Conservation (phyloP, 2,888 invertebrate species). For the Meteorus colon region DNA sequence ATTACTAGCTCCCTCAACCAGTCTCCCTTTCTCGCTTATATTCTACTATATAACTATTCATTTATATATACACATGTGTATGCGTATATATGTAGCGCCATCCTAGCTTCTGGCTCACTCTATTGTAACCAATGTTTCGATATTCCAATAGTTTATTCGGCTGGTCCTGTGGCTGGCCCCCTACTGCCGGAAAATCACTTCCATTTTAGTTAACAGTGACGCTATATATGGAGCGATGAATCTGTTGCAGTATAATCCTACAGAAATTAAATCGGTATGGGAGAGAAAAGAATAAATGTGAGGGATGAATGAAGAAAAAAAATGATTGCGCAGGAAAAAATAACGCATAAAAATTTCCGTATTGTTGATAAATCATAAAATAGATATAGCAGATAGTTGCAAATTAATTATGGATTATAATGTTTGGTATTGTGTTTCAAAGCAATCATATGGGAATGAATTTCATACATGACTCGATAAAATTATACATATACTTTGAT, state of each 20-base stretch:
- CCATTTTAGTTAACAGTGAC: conserved; percentile 61
- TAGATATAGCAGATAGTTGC: too few relatives aligned
- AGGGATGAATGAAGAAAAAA: neutral
- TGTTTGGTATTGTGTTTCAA: too few relatives aligned
- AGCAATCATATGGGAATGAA: too few relatives aligned
- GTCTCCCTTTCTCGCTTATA: conserved; percentile 19
- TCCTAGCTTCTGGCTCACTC: conserved; percentile 22
- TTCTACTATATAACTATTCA: neutral
- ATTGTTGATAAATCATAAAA: too few relatives aligned
- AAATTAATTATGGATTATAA: too few relatives aligned
- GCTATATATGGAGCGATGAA: conserved; percentile 47
- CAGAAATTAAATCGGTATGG: conserved; percentile 25
- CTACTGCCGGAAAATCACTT: conserved; percentile 62
- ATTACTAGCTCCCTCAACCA: conserved; percentile 45
- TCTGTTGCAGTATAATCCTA: conserved; percentile 22
- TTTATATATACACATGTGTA: neutral
- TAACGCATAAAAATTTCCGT: too few relatives aligned
- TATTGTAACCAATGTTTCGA: conserved; percentile 62
- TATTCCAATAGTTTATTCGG: conserved; percentile 71
- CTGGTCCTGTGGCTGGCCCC: conserved; percentile 60
- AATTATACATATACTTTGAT: neutral
- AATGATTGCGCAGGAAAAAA: neutral
- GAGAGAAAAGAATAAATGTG: conserved; percentile 11
- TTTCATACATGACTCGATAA: too few relatives aligned
- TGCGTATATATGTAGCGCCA: neutral